These are phyloP conservation scores for Heterocephalus glaber DNA, from an alignment of 2,113 vertebrate species.

Conservation along the genomic window DNA sequence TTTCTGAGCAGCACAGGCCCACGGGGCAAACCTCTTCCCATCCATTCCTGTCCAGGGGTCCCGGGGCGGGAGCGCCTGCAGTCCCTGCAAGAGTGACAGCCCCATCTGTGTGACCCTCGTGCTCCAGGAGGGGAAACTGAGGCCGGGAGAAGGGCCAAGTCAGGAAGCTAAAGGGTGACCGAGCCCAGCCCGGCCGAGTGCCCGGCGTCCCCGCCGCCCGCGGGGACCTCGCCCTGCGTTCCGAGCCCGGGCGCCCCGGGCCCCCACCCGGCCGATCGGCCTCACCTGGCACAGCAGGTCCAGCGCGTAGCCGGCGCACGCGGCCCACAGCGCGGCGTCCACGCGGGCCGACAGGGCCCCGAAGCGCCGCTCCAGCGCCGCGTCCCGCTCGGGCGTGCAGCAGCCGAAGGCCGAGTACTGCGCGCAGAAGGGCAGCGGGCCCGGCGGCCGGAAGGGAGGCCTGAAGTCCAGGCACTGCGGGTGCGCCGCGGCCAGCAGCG, in stretches of 20 bases:
- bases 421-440: conserved; percentile 90
- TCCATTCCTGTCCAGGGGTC: background rate
- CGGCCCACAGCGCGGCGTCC: conserved; percentile 84
- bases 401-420: conserved; percentile 95
- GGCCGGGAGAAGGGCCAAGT: background rate
- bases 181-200: background rate
- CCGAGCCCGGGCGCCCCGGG: background rate
- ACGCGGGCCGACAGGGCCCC: conserved; percentile 87
- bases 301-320: conserved; percentile 90
- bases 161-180: background rate
- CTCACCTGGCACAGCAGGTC: conserved; percentile 96
- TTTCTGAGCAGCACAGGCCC: background rate
- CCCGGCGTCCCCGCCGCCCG: background rate
- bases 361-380: conserved; percentile 88
- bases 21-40: background rate
- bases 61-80: background rate
- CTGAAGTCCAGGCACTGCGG: conserved; percentile 98
- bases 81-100: too few relatives aligned
- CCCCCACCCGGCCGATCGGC: background rate
- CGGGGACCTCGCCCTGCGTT: background rate
- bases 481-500: conserved; percentile 83
- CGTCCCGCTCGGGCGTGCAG: conserved; percentile 90
- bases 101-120: too few relatives aligned
- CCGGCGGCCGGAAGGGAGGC: conserved; percentile 92
- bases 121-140: conserved; percentile 18